Base-by-base conservation (phyloP, 2,888 invertebrate species). In the Ametastegia equiseti region DNA sequence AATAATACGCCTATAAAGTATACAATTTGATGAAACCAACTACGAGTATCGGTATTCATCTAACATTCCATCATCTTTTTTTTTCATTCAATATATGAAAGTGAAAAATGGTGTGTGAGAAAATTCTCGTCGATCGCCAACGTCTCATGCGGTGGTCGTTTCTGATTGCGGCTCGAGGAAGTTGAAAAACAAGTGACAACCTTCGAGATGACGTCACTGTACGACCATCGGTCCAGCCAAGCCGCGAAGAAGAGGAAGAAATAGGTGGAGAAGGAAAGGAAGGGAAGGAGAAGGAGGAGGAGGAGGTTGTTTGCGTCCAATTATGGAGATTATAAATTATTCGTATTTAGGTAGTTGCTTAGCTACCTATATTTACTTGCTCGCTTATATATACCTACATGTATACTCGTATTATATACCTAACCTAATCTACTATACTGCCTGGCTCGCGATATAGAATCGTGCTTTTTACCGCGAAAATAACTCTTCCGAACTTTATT, bases 311-410 rank as follows among this genome's bases (percentile, higher is more conserved):
- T 57, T 50, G 75, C 75, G 57, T 75, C 57, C 75, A 75, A 75
- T 75, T 75, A 75, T 75, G 75, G 75, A 75, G 27, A 75, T 75
- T 50, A 75, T 75, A 75, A 57, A 75, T 75, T 75, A 75, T 75
- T 75, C 54, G n/a, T 75, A 75, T 75, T 75, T 39, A 75, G 23
- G 23, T 36, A 39, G 65, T 67, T 67, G n/a, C 9, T 39, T 67
- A 23, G 19, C n/a, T 67, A 39, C 65, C 23, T 19, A 19, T 54
- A 15, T 27, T 57, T 57, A 57, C 57, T 27, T 13, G 30, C 30
- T 60, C 15, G 30, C 60, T 30, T 30, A 15, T 1, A 0, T 1
- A 2, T 47, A 23, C 9, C 0, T 39, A 39, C 36, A 19, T 5
- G 39, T n/a, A n/a, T n/a, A n/a, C n/a, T n/a, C n/a, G n/a, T n/a